These are phyloP conservation scores for Brachionus koreanus DNA, from an alignment of 1,140 invertebrate genomes.

Conservation along the genomic window DNA sequence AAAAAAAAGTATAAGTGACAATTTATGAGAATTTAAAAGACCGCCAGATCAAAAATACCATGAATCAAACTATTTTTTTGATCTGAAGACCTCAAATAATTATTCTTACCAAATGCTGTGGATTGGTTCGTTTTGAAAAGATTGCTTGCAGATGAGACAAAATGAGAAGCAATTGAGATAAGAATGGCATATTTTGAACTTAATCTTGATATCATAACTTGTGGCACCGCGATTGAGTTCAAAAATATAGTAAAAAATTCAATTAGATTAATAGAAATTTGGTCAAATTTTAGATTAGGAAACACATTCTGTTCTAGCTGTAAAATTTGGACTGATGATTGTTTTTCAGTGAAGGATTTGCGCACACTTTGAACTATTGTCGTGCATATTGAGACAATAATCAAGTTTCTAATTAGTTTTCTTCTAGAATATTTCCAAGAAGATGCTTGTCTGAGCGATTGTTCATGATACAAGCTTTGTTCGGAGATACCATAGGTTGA, in stretches of 20 bases:
- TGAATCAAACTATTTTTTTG: neutral
- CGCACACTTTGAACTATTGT: neutral
- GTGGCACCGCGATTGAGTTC: neutral
- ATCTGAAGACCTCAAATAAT: neutral
- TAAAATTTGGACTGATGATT: neutral
- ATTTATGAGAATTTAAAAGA: neutral
- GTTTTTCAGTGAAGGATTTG: neutral
- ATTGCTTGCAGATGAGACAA: neutral
- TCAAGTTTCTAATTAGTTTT: neutral
- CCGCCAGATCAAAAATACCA: neutral
- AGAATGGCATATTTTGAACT: neutral
- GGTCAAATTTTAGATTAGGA: neutral
- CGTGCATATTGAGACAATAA: constrained; percentile 7
- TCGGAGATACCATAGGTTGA: neutral
- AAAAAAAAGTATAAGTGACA: neutral
- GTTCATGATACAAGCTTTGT: neutral
- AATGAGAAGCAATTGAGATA: neutral
- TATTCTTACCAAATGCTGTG: neutral
- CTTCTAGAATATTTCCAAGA: neutral
- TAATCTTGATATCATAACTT: neutral
- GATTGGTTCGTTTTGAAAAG: neutral
- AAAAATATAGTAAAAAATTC: neutral
- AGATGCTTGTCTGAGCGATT: neutral
- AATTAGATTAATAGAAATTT: neutral
- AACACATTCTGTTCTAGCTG: neutral